phyloP scores from a whole-genome alignment of 23 tunicate species.

The Ciona savignyi region DNA sequence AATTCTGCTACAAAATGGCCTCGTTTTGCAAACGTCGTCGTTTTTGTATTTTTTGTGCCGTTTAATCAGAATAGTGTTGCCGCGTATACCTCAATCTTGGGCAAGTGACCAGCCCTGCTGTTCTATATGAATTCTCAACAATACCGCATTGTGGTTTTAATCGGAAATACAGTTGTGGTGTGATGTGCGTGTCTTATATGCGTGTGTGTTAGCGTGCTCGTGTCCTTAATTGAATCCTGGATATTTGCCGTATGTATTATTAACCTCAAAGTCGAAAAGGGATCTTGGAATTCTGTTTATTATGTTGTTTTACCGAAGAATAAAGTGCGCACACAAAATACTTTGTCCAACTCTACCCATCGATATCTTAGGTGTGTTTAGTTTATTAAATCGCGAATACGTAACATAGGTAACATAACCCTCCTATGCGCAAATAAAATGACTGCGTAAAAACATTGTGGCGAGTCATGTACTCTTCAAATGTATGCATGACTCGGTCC shows the following conservation, averaged over 20 bases:
- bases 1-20: background rate
- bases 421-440: no score
- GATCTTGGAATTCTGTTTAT: no score
- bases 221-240: background rate
- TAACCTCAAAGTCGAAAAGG: no score
- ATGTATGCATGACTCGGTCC: no score
- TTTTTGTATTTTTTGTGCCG: background rate
- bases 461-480: no score
- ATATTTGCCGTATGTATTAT: background rate
- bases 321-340: background rate
- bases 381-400: no score
- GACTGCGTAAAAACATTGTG: no score
- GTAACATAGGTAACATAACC: no score
- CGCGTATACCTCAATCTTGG: conserved; percentile 1
- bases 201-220: background rate
- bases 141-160: conserved; percentile 1
- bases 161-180: conserved; percentile 1
- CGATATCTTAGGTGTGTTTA: no score
- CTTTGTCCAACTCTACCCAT: no score
- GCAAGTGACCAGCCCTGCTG: background rate
- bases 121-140: background rate
- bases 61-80: background rate
- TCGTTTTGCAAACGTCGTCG: background rate
- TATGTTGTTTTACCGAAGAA: background rate
- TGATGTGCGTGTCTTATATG: background rate